Base-by-base conservation (phyloP, 2,888 invertebrate species). In the Melolontha melolontha region DNA sequence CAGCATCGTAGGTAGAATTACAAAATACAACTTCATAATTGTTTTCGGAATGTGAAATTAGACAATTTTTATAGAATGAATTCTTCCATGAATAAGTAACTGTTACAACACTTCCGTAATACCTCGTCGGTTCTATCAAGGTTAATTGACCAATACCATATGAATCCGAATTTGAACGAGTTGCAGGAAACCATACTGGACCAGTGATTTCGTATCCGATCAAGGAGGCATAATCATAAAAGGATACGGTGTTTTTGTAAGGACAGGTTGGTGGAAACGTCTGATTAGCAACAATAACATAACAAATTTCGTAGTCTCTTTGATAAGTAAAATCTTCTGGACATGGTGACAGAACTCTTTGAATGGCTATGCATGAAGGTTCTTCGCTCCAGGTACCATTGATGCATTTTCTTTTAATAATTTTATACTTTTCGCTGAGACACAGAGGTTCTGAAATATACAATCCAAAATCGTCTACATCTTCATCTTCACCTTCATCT, bases 171-270 rank as follows among this genome's bases (percentile, higher is more conserved):
- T 42, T 39, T 14, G 52, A 17, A 7, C 59, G 65, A 44, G 39
- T 63, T 14, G 66, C 69, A 6, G 69, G 69, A 54, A 65, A 66
- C 69, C 69, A 69, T 22, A 69, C 69, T 2, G 69, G 66, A 4
- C 47, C 65, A 5, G 44, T 22, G 10, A 69, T 52, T 4, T 62
- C 52, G 0, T 52, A 14, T 1, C 57, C 59, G n/a, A 69, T 41
- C 27, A 69, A 47, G 11, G 40, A 41, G 12, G 34, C 27, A 22
- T 62, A 59, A 29, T 69, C 69, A 7, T 52, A 52, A 34, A 69
- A 69, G 0, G 64, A 64, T 14, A 69, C 52, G 1, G 54, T 49
- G 63, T 66, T 66, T 1, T 7, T 47, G 12, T 66, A 69, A 14
- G 69, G 69, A 39, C 69, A 69, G 8, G 11, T 14, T 14, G 69